These are phyloP conservation scores for Melanerpes formicivorus DNA, from an alignment of 2,113 vertebrate genomes.

Conservation along the genomic window DNA sequence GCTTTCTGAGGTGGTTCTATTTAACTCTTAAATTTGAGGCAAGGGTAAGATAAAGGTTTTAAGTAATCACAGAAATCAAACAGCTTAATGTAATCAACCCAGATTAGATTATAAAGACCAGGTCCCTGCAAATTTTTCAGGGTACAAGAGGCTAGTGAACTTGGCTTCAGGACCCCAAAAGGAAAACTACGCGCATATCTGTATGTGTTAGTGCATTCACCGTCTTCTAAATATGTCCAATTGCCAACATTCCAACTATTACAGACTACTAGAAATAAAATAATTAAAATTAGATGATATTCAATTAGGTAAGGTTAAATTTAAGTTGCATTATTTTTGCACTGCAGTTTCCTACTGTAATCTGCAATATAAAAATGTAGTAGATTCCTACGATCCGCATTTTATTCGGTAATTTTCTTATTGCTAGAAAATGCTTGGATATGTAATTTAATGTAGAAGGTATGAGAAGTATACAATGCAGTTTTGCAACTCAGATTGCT, in stretches of 20 bases:
- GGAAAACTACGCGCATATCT: neutral
- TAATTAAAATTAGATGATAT: neutral
- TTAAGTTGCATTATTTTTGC: neutral
- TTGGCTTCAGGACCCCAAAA: neutral
- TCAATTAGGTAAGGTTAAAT: constrained; percentile 27
- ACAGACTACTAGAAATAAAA: constrained; percentile 19
- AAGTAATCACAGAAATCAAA: neutral
- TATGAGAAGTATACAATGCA: neutral
- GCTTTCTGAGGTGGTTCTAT: constrained; percentile 8
- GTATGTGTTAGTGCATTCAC: neutral
- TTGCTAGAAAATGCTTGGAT: neutral
- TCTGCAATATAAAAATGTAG: neutral
- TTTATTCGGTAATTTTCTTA: neutral
- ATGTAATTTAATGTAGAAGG: neutral
- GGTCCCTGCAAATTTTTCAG: neutral
- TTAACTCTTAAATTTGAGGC: neutral
- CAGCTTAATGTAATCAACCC: neutral
- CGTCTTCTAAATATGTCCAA: neutral
- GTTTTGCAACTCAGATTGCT: neutral
- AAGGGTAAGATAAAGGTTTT: neutral
- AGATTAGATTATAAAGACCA: neutral
- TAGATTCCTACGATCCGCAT: neutral
- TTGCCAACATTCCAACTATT: neutral
- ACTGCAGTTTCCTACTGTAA: neutral
- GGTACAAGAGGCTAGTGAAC: neutral